Percentiles rank a stretch among this genome's conserved stretches.
phyloP scores from a whole-genome alignment of 2,888 invertebrate species.

The Polylopha cassiicola region DNA sequence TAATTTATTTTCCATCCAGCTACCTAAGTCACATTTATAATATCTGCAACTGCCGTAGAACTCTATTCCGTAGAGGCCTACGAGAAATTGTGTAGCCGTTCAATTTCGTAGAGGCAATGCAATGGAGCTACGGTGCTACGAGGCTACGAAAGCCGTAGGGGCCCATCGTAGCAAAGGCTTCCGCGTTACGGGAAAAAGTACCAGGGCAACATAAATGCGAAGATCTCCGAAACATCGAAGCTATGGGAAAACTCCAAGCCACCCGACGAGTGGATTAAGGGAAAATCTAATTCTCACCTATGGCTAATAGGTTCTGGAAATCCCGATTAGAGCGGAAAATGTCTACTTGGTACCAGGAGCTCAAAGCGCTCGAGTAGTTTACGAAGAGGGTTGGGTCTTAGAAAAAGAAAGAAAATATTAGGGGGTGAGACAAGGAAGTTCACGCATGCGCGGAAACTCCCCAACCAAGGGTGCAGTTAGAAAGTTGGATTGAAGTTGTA shows the following conservation, averaged over 20 bases:
- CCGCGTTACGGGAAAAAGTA: conserved; percentile 43
- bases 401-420: conserved; percentile 43
- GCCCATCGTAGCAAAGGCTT: conserved; percentile 34
- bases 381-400: conserved; percentile 31
- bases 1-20: no score
- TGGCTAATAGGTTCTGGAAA: conserved; percentile 63
- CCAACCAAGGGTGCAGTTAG: no score
- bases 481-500: no score
- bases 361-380: conserved; percentile 33
- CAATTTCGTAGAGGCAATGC: no score
- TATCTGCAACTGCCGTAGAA: no score
- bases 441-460: conserved; percentile 40
- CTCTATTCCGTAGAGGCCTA: no score
- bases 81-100: no score
- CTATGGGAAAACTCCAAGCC: conserved; percentile 27
- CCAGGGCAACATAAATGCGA: conserved; percentile 42
- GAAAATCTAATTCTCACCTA: conserved; percentile 59
- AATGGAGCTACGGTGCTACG: conserved; percentile 18
- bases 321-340: conserved; percentile 77
- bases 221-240: conserved; percentile 31
- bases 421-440: conserved; percentile 42
- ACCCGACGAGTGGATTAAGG: conserved; percentile 38
- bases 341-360: conserved; percentile 66
- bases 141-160: conserved; percentile 30
- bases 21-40: no score